Conservation (phyloP, 2,888 invertebrate genomes). For the Athetis lepigone region DNA sequence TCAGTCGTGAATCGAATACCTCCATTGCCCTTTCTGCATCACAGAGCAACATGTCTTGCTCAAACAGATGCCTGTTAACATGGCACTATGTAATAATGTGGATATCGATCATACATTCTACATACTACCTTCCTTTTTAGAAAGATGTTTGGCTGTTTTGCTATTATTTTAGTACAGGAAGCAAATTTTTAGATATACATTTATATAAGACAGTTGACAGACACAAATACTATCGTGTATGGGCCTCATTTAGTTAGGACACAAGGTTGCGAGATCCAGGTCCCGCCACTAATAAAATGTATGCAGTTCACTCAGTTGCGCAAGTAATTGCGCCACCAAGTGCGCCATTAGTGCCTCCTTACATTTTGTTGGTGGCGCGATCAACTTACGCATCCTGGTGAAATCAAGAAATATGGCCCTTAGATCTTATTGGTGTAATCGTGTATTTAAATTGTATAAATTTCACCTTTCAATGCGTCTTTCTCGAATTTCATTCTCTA, state of each 20-base stretch:
- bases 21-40: conserved; percentile 91
- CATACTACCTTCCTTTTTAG: neutral
- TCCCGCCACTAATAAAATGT: too few species aligned
- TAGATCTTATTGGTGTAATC: neutral
- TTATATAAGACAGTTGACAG: too few species aligned
- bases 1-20: conserved; percentile 92
- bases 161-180: neutral
- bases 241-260: too few species aligned
- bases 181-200: too few species aligned
- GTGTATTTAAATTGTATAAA: neutral
- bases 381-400: too few species aligned
- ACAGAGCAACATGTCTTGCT: conserved; percentile 92
- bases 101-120: neutral
- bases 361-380: too few species aligned
- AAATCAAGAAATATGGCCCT: too few species aligned
- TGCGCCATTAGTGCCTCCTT: too few species aligned
- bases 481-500: conserved; percentile 91
- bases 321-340: too few species aligned
- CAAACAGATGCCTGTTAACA: conserved; percentile 87
- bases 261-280: too few species aligned
- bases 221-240: too few species aligned
- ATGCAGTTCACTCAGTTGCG: too few species aligned
- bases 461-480: conserved; percentile 86
- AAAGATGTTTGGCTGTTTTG: neutral
- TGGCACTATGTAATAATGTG: neutral